These are phyloP conservation scores for Pachliopta kotzebuea DNA, from an alignment of 2,888 invertebrate species.

Conservation along the genomic window DNA sequence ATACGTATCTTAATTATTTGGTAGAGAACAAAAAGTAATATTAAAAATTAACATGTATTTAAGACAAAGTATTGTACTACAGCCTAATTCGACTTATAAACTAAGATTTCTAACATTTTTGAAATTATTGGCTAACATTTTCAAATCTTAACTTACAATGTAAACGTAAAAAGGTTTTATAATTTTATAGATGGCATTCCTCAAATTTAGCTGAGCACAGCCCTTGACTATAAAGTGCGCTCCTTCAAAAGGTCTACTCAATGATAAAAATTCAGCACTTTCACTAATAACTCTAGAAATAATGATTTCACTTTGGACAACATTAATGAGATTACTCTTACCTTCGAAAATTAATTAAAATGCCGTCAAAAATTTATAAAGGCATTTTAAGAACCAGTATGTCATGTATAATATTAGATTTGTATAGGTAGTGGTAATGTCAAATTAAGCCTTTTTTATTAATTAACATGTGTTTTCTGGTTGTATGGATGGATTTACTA, in stretches of 20 bases:
- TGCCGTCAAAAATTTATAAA: background rate
- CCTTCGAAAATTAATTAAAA: background rate
- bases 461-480: too few species aligned
- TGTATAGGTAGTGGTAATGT: too few species aligned
- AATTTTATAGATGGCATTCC: conserved; percentile 63
- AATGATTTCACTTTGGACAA: conserved; percentile 19
- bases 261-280: conserved; percentile 29
- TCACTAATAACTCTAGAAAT: conserved; percentile 28
- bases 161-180: conserved; percentile 5
- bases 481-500: too few species aligned
- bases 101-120: background rate
- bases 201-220: conserved; percentile 66
- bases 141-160: background rate
- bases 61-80: too few species aligned
- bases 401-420: too few species aligned
- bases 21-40: too few species aligned
- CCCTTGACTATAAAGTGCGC: conserved; percentile 56
- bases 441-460: too few species aligned
- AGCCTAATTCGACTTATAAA: too few species aligned
- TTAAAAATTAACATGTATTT: too few species aligned
- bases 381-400: too few species aligned
- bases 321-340: conserved; percentile 24
- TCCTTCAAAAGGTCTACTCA: conserved; percentile 43
- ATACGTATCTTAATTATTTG: too few species aligned
- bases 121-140: background rate